Evolutionary conservation across 2,113 vertebrate genomes (phyloP).

Genomic region (Brevimyrus niger): DNA sequence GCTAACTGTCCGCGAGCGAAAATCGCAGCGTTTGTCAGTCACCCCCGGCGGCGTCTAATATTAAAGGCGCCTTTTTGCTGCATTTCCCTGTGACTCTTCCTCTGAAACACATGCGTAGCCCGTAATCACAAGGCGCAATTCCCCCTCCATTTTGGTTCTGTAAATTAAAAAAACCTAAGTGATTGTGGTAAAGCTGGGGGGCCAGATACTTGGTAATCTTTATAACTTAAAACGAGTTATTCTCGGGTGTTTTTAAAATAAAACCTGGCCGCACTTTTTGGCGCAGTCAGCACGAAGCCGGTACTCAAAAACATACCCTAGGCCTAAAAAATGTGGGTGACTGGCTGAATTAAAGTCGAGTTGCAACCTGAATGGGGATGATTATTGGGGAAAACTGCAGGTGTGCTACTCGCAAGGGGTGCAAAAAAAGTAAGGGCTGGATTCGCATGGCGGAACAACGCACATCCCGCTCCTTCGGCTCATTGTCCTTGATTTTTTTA

Average conservation of each 20-base stretch:
- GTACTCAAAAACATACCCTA: neutral
- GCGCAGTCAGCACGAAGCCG: neutral
- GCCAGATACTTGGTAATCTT: neutral
- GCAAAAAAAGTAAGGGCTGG: neutral
- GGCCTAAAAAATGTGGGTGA: neutral
- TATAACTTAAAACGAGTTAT: neutral
- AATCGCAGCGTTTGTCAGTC: constrained; percentile 52
- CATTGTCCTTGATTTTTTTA: neutral
- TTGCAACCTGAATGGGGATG: neutral
- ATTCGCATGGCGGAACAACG: neutral
- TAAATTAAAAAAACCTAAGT: neutral
- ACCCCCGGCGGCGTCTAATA: constrained; percentile 28
- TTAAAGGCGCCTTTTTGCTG: neutral
- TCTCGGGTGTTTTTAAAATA: neutral
- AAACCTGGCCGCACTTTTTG: neutral
- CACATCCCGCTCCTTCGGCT: no score
- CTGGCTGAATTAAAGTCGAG: neutral
- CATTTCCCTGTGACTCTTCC: neutral
- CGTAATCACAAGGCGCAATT: neutral
- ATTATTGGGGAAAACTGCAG: neutral
- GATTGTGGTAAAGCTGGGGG: neutral
- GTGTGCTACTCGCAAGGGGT: neutral
- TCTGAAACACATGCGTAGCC: neutral
- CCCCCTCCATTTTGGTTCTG: neutral
- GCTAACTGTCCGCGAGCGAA: constrained; percentile 26